Percentiles rank a stretch among this genome's conserved stretches.
Evolutionary conservation across 2,888 invertebrate species (phyloP).

Genomic region (Lathronympha strigana): DNA sequence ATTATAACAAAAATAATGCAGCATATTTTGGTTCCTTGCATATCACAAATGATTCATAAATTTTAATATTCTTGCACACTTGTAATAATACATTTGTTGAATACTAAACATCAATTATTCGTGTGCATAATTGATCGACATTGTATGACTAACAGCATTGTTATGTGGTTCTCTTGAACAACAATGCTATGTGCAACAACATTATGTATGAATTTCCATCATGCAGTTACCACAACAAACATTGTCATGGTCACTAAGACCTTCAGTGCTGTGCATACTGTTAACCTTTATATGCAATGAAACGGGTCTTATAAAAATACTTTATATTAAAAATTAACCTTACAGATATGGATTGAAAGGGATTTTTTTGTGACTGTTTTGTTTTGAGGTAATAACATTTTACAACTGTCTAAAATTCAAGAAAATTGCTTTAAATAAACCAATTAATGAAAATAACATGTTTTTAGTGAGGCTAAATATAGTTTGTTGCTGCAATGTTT

Average conservation of each 20-base stretch:
- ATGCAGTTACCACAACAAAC: constrained; percentile 11
- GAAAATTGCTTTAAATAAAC: too few relatives aligned
- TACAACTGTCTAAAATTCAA: too few relatives aligned
- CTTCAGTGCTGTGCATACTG: neutral
- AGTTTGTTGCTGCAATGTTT: too few relatives aligned
- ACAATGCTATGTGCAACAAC: constrained; percentile 7
- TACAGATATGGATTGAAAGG: too few relatives aligned
- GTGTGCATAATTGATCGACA: constrained; percentile 4
- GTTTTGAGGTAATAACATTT: too few relatives aligned
- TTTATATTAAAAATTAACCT: neutral
- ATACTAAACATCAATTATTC: constrained; percentile 10
- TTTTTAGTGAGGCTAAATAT: too few relatives aligned
- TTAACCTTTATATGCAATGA: neutral
- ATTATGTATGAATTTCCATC: constrained; percentile 1
- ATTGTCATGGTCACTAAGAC: constrained; percentile 15
- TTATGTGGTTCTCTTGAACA: neutral
- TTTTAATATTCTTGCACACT: neutral
- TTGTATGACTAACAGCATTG: neutral
- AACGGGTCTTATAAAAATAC: too few relatives aligned
- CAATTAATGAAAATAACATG: too few relatives aligned
- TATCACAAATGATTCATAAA: constrained; percentile 28
- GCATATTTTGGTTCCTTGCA: constrained; percentile 16
- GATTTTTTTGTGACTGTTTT: too few relatives aligned
- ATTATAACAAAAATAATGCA: neutral
- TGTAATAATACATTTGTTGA: constrained; percentile 6